A percentile compares a stretch with the other conserved stretches of the same genome.
Conservation (phyloP, 2,797 vertebrate genomes). For the Myiotriccus ornatus region DNA sequence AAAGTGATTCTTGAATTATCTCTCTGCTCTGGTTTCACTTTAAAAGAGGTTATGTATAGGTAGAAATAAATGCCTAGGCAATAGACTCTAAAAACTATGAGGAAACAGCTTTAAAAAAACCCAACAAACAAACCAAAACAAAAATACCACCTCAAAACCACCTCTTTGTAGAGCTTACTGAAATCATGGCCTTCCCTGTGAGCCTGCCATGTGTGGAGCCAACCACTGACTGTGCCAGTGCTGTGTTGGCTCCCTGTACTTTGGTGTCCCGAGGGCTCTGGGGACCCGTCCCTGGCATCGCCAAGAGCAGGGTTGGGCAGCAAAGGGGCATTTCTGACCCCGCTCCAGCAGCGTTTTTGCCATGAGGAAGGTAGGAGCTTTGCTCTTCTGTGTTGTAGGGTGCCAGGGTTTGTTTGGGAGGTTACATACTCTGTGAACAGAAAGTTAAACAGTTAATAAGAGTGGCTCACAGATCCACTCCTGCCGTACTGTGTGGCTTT, state of each 20-base stretch:
- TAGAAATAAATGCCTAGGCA: neutral
- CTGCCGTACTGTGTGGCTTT: neutral
- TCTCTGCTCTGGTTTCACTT: neutral
- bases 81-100: neutral
- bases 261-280: neutral
- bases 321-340: neutral
- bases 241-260: neutral
- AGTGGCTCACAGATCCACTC: neutral
- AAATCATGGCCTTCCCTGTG: neutral
- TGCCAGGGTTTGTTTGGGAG: neutral
- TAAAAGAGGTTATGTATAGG: neutral
- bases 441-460: neutral
- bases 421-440: neutral
- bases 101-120: neutral
- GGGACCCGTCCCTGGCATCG: neutral
- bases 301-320: neutral
- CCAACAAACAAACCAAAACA: neutral
- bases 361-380: neutral
- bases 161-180: neutral
- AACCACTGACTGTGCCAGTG: neutral
- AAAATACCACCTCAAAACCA: accelerated
- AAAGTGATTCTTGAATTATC: neutral
- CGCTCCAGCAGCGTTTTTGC: neutral
- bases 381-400: neutral
- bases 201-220: neutral